These are phyloP conservation scores for Oreohelix idahoensis DNA, from an alignment of 1,140 invertebrate species.

Conservation along the genomic window DNA sequence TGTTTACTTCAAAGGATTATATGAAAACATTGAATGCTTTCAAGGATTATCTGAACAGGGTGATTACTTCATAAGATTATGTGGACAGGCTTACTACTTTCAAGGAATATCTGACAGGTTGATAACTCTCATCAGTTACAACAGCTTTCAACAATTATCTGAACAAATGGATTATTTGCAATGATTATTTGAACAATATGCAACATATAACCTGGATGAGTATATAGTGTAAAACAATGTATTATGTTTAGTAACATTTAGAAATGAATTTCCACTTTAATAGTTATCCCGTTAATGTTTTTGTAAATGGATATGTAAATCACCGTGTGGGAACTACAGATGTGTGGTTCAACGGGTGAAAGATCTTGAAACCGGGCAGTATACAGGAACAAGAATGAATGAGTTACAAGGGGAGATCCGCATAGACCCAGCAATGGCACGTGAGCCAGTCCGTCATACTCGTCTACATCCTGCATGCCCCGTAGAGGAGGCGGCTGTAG, in stretches of 20 bases:
- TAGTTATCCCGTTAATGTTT: too few relatives aligned
- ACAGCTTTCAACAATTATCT: too few relatives aligned
- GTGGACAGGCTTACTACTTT: neutral
- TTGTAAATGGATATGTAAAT: too few relatives aligned
- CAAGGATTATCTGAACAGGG: neutral
- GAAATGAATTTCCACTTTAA: too few relatives aligned
- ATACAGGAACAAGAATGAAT: neutral
- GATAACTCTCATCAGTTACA: too few relatives aligned
- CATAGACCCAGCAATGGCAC: neutral
- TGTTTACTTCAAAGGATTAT: neutral
- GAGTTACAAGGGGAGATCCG: slow-evolving; percentile 8
- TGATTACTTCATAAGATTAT: neutral
- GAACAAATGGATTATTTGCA: too few relatives aligned
- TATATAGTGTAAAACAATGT: too few relatives aligned
- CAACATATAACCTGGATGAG: too few relatives aligned
- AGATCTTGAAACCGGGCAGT: neutral
- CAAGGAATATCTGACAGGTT: neutral
- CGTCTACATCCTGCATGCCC: slow-evolving; percentile 17
- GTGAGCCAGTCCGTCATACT: neutral
- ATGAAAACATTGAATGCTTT: neutral
- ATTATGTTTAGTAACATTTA: too few relatives aligned
- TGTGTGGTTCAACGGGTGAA: too few relatives aligned
- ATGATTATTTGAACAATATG: too few relatives aligned
- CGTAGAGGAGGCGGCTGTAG: neutral
- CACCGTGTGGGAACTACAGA: too few relatives aligned